Percentiles rank a stretch among this genome's conserved stretches.
Conservation (phyloP, 2,888 invertebrate species). For the Lordiphosa andalusiaca region DNA sequence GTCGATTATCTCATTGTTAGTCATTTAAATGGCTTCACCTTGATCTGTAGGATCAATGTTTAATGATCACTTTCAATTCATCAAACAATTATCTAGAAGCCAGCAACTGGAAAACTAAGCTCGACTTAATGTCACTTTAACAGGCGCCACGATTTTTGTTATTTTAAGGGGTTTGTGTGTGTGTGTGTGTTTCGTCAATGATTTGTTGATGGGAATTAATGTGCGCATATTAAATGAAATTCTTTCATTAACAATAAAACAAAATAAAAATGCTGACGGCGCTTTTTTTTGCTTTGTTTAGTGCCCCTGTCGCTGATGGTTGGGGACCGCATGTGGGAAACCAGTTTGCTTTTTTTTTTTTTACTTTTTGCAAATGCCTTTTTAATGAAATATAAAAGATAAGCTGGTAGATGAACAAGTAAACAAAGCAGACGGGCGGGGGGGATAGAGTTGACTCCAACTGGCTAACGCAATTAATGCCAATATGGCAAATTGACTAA, state of each 20-base stretch:
- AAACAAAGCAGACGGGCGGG: constrained; percentile 23
- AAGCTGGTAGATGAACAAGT: constrained; percentile 50
- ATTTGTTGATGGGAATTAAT: constrained; percentile 71
- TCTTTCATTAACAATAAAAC: constrained; percentile 66
- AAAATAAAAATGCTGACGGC: constrained; percentile 55
- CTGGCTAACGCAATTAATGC: constrained; percentile 50
- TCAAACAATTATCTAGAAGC: constrained; percentile 40
- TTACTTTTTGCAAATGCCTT: constrained; percentile 69
- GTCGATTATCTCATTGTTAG: constrained; percentile 15
- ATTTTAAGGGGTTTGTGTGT: constrained; percentile 25
- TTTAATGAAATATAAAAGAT: constrained; percentile 70
- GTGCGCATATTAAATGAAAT: constrained; percentile 70
- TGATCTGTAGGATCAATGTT: constrained; percentile 55
- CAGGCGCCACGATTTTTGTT: constrained; percentile 31
- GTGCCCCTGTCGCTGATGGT: constrained; percentile 12
- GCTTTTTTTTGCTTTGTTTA: constrained; percentile 34
- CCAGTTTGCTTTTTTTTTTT: constrained; percentile 57
- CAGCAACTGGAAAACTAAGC: constrained; percentile 21
- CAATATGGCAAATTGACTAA: constrained; percentile 66
- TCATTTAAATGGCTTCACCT: constrained; percentile 39
- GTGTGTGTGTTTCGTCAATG: constrained; percentile 55
- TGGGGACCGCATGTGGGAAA: constrained; percentile 48
- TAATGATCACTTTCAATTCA: constrained; percentile 40
- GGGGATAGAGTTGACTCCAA: constrained; percentile 18
- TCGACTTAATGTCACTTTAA: constrained; percentile 42